These are phyloP conservation scores for Thalassaphorura encarpata DNA, from an alignment of 1,140 invertebrate genomes.

Conservation along the genomic window DNA sequence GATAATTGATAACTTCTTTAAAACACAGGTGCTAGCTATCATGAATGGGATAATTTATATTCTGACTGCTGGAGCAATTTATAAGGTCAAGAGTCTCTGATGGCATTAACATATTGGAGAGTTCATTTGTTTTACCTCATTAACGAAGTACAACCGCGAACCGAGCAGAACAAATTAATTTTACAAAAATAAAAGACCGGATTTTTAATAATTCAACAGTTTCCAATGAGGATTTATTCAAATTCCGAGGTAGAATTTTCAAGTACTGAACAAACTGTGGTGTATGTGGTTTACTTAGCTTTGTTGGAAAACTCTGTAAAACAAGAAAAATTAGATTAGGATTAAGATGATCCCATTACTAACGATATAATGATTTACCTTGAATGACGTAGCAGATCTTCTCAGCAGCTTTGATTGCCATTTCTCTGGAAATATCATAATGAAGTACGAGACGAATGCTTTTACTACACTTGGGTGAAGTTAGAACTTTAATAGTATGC, in stretches of 20 bases:
- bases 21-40: slow-evolving; percentile 1
- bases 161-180: no score
- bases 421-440: slow-evolving; percentile 52
- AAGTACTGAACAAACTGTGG: not conserved
- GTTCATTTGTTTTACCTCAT: no score
- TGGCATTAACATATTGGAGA: no score
- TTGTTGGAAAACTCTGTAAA: not conserved
- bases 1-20: not conserved
- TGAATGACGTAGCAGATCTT: slow-evolving; percentile 53
- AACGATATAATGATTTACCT: slow-evolving; percentile 20
- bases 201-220: no score
- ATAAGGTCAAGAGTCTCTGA: not conserved
- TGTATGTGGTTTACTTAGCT: not conserved
- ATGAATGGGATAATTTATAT: not conserved
- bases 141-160: no score
- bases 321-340: no score
- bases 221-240: no score
- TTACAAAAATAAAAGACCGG: no score
- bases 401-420: slow-evolving; percentile 50
- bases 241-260: not conserved
- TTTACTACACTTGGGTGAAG: slow-evolving; percentile 43
- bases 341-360: not conserved
- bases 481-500: slow-evolving; percentile 45
- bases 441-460: slow-evolving; percentile 55
- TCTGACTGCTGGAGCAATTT: not conserved